Evolutionary conservation across 2,888 invertebrate genomes (phyloP).

Genomic region (Chrysodeixis includens): DNA sequence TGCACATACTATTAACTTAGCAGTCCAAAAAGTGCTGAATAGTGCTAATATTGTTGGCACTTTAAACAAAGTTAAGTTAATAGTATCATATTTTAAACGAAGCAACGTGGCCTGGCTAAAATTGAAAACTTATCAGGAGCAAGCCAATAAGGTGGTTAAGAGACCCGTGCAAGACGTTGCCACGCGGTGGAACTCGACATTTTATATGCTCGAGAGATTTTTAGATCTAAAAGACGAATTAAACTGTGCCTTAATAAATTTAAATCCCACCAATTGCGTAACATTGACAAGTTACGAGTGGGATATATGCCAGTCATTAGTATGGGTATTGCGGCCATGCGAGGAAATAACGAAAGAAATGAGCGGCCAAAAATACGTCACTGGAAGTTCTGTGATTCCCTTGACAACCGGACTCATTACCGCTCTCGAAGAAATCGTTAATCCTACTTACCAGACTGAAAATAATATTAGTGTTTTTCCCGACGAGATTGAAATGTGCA

Average conservation of each 20-base stretch:
- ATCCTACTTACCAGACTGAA: too few species aligned
- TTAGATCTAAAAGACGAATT: constrained; percentile 19
- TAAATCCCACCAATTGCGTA: neutral
- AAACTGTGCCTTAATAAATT: constrained; percentile 8
- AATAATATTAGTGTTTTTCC: too few species aligned
- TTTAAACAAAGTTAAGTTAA: constrained; percentile 36
- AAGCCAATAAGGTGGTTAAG: constrained; percentile 30
- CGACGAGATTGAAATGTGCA: too few species aligned
- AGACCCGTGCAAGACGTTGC: constrained; percentile 29
- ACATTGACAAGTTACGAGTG: constrained; percentile 15
- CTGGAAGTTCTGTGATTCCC: constrained; percentile 8
- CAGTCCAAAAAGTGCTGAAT: constrained; percentile 13
- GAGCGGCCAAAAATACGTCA: constrained; percentile 21
- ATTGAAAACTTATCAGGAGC: constrained; percentile 31
- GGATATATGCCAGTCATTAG: constrained; percentile 20
- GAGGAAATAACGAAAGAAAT: constrained; percentile 11
- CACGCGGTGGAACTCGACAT: constrained; percentile 1
- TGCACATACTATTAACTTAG: constrained; percentile 36
- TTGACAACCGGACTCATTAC: constrained; percentile 12
- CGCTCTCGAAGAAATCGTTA: too few species aligned
- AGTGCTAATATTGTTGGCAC: neutral
- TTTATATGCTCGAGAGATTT: neutral
- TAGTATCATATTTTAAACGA: constrained; percentile 41
- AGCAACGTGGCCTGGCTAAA: constrained; percentile 38
- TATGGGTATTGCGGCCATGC: constrained; percentile 6